phyloP scores from a whole-genome alignment of 1,140 invertebrate species.

The Oryzaephilus surinamensis region DNA sequence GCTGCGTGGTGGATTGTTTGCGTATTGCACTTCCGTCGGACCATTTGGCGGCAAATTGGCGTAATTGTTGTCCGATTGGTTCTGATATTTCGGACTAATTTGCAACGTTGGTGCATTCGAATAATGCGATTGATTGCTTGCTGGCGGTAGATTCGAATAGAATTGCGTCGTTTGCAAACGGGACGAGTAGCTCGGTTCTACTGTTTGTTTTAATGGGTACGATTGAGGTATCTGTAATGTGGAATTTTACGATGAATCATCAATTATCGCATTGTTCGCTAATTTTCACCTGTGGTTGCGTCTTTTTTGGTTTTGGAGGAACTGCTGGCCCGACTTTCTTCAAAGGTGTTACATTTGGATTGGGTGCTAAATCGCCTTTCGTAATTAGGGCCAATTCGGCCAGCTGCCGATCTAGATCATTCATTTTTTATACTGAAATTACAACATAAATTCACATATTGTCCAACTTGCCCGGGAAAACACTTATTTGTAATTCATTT shows the following conservation, averaged over 20 bases:
- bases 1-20: not conserved
- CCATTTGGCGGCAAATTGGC: conserved; percentile 22
- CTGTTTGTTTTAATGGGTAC: conserved; percentile 32
- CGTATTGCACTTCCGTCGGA: conserved; percentile 4
- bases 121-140: conserved; percentile 13
- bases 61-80: conserved; percentile 22
- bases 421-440: too few species aligned
- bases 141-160: conserved; percentile 25
- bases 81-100: conserved; percentile 6
- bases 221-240: conserved; percentile 31
- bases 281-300: conserved; percentile 61
- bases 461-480: too few species aligned
- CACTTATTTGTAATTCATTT: too few species aligned
- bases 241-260: not conserved
- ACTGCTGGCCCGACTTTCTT: conserved; percentile 66
- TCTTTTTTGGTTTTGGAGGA: conserved; percentile 67
- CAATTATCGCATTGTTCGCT: conserved; percentile 11
- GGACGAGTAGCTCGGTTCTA: conserved; percentile 38
- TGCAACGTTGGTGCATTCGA: conserved; percentile 17
- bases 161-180: conserved; percentile 29
- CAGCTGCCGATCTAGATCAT: conserved; percentile 45
- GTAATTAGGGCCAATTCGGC: conserved; percentile 45
- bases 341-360: conserved; percentile 35
- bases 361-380: conserved; percentile 41
- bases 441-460: too few species aligned